Evolutionary conservation across 64 coral and sea anemone genomes (phyloP).

Genomic region (Pocillopora damicornis): DNA sequence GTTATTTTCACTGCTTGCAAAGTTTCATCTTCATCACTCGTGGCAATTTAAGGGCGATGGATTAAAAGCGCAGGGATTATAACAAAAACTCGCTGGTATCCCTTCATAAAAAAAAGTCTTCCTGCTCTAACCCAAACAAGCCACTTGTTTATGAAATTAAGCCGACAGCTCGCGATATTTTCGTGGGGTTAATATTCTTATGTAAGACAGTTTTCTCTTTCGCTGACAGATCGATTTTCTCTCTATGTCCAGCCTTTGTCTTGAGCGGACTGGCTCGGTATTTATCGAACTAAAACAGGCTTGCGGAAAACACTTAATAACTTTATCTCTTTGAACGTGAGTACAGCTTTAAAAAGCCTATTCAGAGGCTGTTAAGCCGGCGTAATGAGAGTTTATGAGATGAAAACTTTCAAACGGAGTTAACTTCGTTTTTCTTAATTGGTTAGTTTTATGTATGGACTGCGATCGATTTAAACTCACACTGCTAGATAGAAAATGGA

Average conservation of each 20-base stretch:
- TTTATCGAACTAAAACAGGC: slow-evolving; percentile 8
- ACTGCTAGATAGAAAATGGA: neutral
- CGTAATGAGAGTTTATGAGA: slow-evolving; percentile 7
- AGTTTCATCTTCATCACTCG: neutral
- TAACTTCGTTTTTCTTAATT: slow-evolving; percentile 9
- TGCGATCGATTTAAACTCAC: neutral
- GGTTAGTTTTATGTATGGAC: neutral
- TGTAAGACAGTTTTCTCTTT: neutral
- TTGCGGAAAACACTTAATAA: slow-evolving; percentile 8
- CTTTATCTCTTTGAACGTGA: neutral
- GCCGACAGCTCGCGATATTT: neutral
- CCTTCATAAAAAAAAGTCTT: slow-evolving; percentile 4
- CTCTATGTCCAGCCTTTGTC: neutral
- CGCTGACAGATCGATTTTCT: neutral
- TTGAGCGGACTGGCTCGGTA: neutral
- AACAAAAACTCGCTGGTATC: slow-evolving; percentile 11
- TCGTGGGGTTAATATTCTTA: slow-evolving; percentile 12
- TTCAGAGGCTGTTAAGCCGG: slow-evolving; percentile 1
- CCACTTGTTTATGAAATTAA: slow-evolving; percentile 29
- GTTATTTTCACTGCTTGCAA: slow-evolving; percentile 2
- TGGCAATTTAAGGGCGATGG: slow-evolving; percentile 12
- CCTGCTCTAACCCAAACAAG: slow-evolving; percentile 14
- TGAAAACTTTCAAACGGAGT: slow-evolving; percentile 17
- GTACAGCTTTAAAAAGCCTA: slow-evolving; percentile 15
- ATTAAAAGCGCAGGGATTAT: slow-evolving; percentile 4